These are phyloP conservation scores for Hippocampus zosterae DNA, from an alignment of 2,113 vertebrate genomes.

Conservation along the genomic window DNA sequence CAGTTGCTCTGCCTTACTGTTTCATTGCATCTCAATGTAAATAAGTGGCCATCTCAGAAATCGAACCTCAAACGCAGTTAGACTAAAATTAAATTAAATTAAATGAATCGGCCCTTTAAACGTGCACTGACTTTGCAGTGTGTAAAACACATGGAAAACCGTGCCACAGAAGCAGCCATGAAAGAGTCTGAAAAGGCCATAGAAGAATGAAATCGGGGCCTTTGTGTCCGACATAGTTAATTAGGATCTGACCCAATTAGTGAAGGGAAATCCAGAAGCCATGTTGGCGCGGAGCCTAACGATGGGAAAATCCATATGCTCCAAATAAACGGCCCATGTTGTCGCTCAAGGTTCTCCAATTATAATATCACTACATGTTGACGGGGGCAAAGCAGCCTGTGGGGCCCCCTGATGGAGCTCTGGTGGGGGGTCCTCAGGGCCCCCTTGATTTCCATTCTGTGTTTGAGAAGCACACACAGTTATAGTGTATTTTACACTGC, in stretches of 20 bases:
- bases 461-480: conserved; percentile 11
- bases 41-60: background rate
- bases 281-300: conserved; percentile 67
- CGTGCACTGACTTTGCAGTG: background rate
- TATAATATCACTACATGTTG: conserved; percentile 58
- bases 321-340: conserved; percentile 62
- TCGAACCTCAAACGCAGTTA: conserved; percentile 17
- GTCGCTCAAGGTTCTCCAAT: conserved; percentile 57
- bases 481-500: background rate
- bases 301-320: conserved; percentile 74
- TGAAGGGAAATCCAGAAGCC: conserved; percentile 53
- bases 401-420: conserved; percentile 32
- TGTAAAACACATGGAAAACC: conserved; percentile 13
- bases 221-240: conserved; percentile 53
- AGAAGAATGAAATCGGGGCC: conserved; percentile 40
- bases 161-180: conserved; percentile 30
- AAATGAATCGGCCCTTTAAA: conserved; percentile 12
- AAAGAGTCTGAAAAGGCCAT: conserved; percentile 30
- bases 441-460: conserved; percentile 27
- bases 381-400: conserved; percentile 44
- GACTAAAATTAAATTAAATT: background rate
- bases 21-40: background rate
- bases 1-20: background rate
- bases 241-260: conserved; percentile 71
- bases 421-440: conserved; percentile 33